Conservation (phyloP, 2,797 vertebrate species). For the Sus cebifrons region DNA sequence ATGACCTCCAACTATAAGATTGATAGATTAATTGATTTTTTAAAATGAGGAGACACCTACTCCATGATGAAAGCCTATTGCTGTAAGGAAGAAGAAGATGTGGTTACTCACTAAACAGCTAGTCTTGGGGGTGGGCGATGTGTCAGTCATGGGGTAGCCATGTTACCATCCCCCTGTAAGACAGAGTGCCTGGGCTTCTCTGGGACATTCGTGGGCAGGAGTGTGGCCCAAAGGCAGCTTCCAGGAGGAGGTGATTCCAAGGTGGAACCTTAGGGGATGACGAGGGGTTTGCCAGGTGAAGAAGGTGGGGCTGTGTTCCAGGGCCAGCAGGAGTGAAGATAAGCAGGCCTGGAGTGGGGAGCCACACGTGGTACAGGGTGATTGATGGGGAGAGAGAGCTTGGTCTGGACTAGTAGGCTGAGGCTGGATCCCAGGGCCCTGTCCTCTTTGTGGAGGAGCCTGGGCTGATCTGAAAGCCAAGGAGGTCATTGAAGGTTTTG, state of each 20-base stretch:
- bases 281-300: background rate
- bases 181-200: background rate
- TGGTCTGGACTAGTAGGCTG: background rate
- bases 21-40: background rate
- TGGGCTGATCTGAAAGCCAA: background rate
- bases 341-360: background rate
- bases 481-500: background rate
- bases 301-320: background rate
- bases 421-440: accelerated
- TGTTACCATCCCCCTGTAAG: accelerated
- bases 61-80: background rate
- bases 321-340: background rate
- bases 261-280: background rate
- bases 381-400: background rate
- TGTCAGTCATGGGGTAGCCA: background rate
- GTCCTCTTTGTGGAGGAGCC: background rate
- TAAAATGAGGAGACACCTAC: background rate
- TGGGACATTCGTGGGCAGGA: background rate
- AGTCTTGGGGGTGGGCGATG: background rate
- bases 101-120: background rate
- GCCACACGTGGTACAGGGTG: background rate
- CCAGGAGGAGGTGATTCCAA: background rate
- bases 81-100: background rate
- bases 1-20: background rate
- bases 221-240: background rate